A percentile compares a stretch with the other conserved stretches of the same genome.
These are phyloP conservation scores for Arrhamphus sclerolepis DNA, from an alignment of 2,797 vertebrate species.

Conservation along the genomic window DNA sequence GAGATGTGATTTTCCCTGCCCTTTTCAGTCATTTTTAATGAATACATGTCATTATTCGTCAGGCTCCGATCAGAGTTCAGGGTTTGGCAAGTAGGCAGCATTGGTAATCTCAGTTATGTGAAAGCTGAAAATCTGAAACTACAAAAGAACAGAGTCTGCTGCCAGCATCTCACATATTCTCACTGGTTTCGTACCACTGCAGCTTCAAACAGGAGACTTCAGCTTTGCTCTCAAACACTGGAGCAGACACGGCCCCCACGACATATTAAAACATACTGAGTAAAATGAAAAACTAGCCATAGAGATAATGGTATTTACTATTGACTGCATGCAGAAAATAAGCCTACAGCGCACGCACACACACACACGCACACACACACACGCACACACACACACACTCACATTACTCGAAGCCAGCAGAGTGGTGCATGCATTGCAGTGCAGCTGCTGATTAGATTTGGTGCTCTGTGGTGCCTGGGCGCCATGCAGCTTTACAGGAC, in stretches of 20 bases:
- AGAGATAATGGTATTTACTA: constrained; percentile 64
- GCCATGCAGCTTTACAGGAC: constrained; percentile 60
- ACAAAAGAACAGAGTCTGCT: neutral
- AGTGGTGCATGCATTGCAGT: constrained; percentile 36
- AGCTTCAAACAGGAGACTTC: constrained; percentile 10
- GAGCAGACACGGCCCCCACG: constrained; percentile 19
- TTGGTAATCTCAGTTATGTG: neutral
- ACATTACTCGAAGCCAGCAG: constrained; percentile 22
- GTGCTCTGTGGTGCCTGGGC: constrained; percentile 51
- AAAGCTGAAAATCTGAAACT: neutral
- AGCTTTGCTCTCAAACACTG: constrained; percentile 12
- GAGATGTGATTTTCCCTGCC: neutral
- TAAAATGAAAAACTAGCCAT: constrained; percentile 40
- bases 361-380: constrained; percentile 2
- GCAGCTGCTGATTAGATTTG: constrained; percentile 64
- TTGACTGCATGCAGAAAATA: constrained; percentile 60
- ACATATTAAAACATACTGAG: constrained; percentile 33
- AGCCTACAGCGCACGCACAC: constrained; percentile 12
- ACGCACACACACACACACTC: constrained; percentile 10
- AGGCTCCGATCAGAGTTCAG: neutral
- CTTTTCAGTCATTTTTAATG: neutral
- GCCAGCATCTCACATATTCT: neutral
- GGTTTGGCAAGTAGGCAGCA: neutral
- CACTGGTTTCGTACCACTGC: neutral
- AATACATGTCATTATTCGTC: neutral